Base-by-base conservation (phyloP, 2,888 invertebrate genomes). In the Calliopum simillimum region DNA sequence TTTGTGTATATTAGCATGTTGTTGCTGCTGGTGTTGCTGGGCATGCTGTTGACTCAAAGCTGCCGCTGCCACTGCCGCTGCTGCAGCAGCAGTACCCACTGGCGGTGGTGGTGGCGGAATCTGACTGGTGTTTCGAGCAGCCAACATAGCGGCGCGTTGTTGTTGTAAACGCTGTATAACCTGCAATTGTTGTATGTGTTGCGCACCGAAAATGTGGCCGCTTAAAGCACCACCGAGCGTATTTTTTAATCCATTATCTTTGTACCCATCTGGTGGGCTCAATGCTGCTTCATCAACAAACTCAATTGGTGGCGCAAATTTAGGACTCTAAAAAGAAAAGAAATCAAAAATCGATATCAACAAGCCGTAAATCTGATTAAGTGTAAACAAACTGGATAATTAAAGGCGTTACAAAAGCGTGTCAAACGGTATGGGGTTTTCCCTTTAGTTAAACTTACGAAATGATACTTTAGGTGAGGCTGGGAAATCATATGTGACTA, bases 181-280 rank as follows among this genome's bases (percentile, higher is more conserved):
- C 83, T 90, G 90, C 79, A 91, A 87, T 78, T 88, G 88, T 78
- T 88, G 88, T 75, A 89, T 84, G 81, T 90, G 90, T 82, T 90
- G 90, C 58, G 92, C 91, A 61, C 91, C 89, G 83, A 90, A 90
- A 75, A 90, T 90, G 73, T 90, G 90, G 76, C 89, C 89, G 74
- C 89, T 89, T 55, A 90, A 87, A 77, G 90, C 90, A 44, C 86
- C 86, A 6, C 89, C 89, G 1, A 90, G 86, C 69, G 90, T 89
- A 67, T 88, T 88, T 79, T 90, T 89, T 77, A 91, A 88, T 76
- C 93, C 93, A 88, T 93, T 89, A 82, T 96, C 96, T 86, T 96
- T 96, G 87, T 96, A 96, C 12, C 95, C 96, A 83, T 96, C 96
- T 13, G 96, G 96, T 25, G 96, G 96, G 83, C 95, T 95, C 71